Conservation (phyloP, 1,140 invertebrate genomes). For the Bombus fervidus region DNA sequence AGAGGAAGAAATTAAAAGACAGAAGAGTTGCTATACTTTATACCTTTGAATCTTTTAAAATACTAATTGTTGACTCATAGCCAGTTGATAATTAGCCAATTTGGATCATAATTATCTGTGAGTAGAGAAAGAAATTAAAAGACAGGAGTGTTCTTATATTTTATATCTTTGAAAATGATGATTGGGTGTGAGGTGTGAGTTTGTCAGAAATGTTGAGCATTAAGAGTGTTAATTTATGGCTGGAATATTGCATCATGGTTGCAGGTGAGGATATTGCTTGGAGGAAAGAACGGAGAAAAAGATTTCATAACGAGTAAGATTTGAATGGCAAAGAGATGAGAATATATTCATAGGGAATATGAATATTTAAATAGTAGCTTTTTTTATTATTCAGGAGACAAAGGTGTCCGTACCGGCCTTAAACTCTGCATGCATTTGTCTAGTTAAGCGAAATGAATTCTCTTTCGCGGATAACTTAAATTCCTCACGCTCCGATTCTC, state of each 20-base stretch:
- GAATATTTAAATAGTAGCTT: constrained; percentile 39
- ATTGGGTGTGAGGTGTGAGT: background rate
- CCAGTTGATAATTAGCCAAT: no score
- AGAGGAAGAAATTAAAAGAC: no score
- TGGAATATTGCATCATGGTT: background rate
- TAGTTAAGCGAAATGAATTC: background rate
- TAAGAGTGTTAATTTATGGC: background rate
- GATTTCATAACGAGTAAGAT: constrained; percentile 7
- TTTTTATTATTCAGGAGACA: constrained; percentile 31
- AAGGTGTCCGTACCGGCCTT: background rate
- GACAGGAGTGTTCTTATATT: no score
- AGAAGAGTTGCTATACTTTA: rapidly evolving
- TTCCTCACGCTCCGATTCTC: background rate
- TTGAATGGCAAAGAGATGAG: constrained; percentile 38
- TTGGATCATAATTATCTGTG: no score
- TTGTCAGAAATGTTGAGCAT: background rate
- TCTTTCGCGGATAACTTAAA: background rate
- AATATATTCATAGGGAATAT: constrained; percentile 39
- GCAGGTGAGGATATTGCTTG: background rate
- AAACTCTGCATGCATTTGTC: background rate
- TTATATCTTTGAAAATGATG: background rate
- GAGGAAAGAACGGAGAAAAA: constrained; percentile 13
- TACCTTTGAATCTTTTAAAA: no score
- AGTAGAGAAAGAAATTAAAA: background rate
- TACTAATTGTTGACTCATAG: rapidly evolving